phyloP scores from a whole-genome alignment of 2,797 vertebrate species.

The Helicolenus hilgendorfi region DNA sequence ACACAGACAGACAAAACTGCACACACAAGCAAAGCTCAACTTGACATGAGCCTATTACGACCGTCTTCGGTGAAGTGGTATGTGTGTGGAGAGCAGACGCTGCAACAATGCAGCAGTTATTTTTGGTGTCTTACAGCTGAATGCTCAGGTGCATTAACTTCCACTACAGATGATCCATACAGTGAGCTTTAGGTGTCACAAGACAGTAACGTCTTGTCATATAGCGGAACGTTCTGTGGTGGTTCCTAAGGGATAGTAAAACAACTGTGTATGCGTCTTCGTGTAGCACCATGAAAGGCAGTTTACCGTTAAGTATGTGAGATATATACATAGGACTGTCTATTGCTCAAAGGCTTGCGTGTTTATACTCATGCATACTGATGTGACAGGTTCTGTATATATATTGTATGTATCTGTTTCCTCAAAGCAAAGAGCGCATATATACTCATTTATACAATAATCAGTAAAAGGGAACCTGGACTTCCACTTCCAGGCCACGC shows the following conservation, averaged over 20 bases:
- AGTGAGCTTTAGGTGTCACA: conserved; percentile 8
- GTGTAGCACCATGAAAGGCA: conserved; percentile 1
- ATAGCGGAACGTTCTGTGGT: not conserved
- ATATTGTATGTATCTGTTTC: conserved; percentile 1
- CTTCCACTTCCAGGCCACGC: conserved; percentile 1
- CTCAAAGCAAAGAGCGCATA: conserved; percentile 20
- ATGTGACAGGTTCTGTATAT: not conserved
- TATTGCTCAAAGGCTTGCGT: not conserved
- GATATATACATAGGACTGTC: not conserved
- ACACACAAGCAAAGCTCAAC: conserved; percentile 39
- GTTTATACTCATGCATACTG: not conserved
- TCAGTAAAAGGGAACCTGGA: conserved; percentile 5
- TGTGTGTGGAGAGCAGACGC: conserved; percentile 6
- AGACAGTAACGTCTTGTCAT: not conserved
- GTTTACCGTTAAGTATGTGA: not conserved
- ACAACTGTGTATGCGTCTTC: not conserved
- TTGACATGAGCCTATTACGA: conserved; percentile 54
- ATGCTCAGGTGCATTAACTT: conserved; percentile 41
- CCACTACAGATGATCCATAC: not conserved
- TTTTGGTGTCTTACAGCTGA: conserved; percentile 45
- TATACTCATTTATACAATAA: not conserved
- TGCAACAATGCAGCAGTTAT: conserved; percentile 39
- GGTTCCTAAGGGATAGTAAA: not conserved
- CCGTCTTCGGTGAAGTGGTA: conserved; percentile 28
- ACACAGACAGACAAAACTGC: conserved; percentile 13